Evolutionary conservation across 2,888 invertebrate species (phyloP).

Genomic region (Cataglyphis livida): DNA sequence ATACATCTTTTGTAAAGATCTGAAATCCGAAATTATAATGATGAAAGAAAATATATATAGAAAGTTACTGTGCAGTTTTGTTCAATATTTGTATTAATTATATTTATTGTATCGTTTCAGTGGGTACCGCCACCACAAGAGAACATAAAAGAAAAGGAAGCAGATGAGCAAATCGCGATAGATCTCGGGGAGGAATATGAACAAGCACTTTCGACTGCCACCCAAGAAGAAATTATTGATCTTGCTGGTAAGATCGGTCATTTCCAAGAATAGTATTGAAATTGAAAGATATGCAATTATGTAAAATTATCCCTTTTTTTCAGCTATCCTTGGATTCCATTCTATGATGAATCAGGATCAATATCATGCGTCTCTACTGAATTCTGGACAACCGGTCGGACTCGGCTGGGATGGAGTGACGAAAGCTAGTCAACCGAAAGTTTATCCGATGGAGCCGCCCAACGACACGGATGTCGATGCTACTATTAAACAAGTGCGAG

Average conservation of each 20-base stretch:
- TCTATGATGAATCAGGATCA: slow-evolving; percentile 99
- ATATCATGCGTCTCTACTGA: slow-evolving; percentile 97
- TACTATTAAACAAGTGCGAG: slow-evolving; percentile 95
- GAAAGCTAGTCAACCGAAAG: slow-evolving; percentile 96
- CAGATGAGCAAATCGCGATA: slow-evolving; percentile 96
- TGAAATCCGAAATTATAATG: background rate
- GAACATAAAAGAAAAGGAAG: slow-evolving; percentile 91
- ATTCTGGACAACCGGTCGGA: slow-evolving; percentile 96
- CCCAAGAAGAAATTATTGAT: slow-evolving; percentile 99
- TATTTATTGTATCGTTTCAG: slow-evolving; percentile 85
- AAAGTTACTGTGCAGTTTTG: background rate
- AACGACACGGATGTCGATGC: slow-evolving; percentile 98
- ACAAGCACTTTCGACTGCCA: slow-evolving; percentile 93
- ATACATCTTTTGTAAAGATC: background rate
- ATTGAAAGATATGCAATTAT: slow-evolving; percentile 3
- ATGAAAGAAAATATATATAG: background rate
- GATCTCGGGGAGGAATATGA: slow-evolving; percentile 98
- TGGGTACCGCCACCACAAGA: slow-evolving; percentile 93
- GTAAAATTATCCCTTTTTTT: slow-evolving; percentile 74
- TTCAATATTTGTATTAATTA: background rate
- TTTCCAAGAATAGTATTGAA: background rate
- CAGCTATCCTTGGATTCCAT: slow-evolving; percentile 99
- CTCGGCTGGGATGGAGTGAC: slow-evolving; percentile 98
- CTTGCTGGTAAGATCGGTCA: slow-evolving; percentile 91
- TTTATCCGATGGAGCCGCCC: slow-evolving; percentile 97